Base-by-base conservation (phyloP, 2,113 vertebrate genomes). In the Malaclemys terrapin region DNA sequence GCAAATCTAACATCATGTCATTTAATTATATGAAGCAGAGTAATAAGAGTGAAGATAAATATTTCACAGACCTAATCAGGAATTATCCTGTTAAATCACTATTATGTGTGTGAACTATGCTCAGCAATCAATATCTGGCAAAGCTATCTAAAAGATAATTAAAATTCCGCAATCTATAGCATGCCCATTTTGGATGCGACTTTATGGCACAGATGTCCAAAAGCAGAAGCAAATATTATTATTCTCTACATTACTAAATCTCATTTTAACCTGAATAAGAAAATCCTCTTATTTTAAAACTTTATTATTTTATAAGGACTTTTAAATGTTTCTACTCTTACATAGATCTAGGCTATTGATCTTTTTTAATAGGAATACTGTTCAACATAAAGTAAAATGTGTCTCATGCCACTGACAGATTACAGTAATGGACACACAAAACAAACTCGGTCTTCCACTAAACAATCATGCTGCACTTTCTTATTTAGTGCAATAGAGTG, bases 21-120 rank as follows among this genome's bases (percentile, higher is more conserved):
- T 96, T 94, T 97, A 96, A 97, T 97, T 95, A 93, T 81, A 95
- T 45, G 49, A 94, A 89, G 22, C 69, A 59, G 29, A 14, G 35
- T 94, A 97, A 96, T 96, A 97, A 85, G 52, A 94, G 69, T 93
- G 86, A 90, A 95, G 89, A 94, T 75, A 97, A 97, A 93, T 97
- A 96, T 95, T 97, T 97, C 94, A 95, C 91, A 97, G 88, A 83
- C n/a, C 53, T 94, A 95, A 97, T 96, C 94, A 97, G 93, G 90
- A 95, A 95, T 94, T 95, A 96, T 91, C 81, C 20, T 88, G 93
- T 96, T 87, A 96, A 97, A 96, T 93, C 93, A 93, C 86, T 93
- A 80, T 93, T 94, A 86, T 87, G 35, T 93, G 65, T 88, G 65
- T 89, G 65, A 93, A 91, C 38, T 94, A 56, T 76, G 27, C 9